A percentile compares a stretch with the other conserved stretches of the same genome.
Conservation (phyloP, 2,888 invertebrate genomes). For the Aphrophora alni region DNA sequence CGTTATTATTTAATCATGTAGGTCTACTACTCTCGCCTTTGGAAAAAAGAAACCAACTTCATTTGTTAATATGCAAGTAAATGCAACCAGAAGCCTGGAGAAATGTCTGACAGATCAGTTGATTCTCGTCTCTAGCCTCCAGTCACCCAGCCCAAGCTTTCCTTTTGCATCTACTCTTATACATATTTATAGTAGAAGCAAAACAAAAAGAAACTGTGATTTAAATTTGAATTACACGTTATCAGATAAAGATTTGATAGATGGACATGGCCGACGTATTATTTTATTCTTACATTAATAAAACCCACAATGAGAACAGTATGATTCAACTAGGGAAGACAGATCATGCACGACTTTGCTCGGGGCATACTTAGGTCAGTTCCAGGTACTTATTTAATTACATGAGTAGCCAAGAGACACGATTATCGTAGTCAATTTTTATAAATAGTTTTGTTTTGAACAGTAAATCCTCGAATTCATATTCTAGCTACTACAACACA, state of each 20-base stretch:
- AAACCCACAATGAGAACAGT: too few relatives aligned
- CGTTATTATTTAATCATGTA: constrained; percentile 9
- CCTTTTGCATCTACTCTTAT: not conserved
- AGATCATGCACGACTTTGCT: too few relatives aligned
- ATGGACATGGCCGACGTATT: not conserved
- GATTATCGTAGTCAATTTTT: too few relatives aligned
- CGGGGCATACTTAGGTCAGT: too few relatives aligned
- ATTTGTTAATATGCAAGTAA: constrained; percentile 9
- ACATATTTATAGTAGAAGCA: not conserved
- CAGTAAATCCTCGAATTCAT: too few relatives aligned
- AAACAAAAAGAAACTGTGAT: not conserved
- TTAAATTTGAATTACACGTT: not conserved
- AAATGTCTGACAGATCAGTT: not conserved
- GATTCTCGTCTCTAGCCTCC: not conserved
- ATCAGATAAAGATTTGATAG: not conserved
- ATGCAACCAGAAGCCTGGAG: not conserved
- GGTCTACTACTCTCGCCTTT: not conserved
- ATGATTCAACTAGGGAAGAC: too few relatives aligned
- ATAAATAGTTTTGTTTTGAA: too few relatives aligned
- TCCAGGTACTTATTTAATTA: too few relatives aligned
- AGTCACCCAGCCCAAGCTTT: not conserved
- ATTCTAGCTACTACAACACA: too few relatives aligned
- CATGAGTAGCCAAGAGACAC: too few relatives aligned
- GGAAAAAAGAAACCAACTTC: constrained; percentile 4
- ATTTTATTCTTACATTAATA: too few relatives aligned